Evolutionary conservation across 2,888 invertebrate genomes (phyloP).

Genomic region (Ellobium chinense): DNA sequence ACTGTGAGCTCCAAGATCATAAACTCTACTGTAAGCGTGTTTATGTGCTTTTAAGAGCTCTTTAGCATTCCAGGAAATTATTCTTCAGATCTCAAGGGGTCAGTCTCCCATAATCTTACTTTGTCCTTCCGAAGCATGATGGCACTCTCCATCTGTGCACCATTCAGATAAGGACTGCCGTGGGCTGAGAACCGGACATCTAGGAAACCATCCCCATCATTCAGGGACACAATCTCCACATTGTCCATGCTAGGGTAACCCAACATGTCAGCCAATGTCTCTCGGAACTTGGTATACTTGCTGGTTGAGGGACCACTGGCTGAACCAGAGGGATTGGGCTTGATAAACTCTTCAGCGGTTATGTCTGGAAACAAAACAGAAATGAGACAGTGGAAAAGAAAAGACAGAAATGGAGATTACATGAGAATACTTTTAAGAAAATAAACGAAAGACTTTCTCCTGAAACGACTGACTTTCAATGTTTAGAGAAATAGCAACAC

Average conservation of each 20-base stretch:
- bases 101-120: background rate
- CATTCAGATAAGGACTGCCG: conserved; percentile 96
- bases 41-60: too few species aligned
- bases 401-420: too few species aligned
- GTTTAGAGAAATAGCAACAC: too few species aligned
- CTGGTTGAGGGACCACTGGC: conserved; percentile 30
- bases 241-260: conserved; percentile 86
- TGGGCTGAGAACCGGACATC: conserved; percentile 96
- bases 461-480: too few species aligned
- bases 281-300: conserved; percentile 89
- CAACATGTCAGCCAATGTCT: conserved; percentile 91
- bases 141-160: conserved; percentile 95
- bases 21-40: too few species aligned
- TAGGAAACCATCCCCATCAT: conserved; percentile 85
- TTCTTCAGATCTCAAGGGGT: too few species aligned
- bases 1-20: too few species aligned
- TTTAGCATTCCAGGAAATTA: too few species aligned
- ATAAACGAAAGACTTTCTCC: too few species aligned
- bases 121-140: conserved; percentile 80
- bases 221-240: conserved; percentile 98
- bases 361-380: too few species aligned
- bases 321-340: conserved; percentile 28
- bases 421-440: too few species aligned
- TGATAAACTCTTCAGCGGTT: conserved; percentile 96
- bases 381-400: too few species aligned